Evolutionary conservation across 2,888 invertebrate genomes (phyloP), one percentile per base, ranked within the genome.

Genomic region (Actias luna): DNA sequence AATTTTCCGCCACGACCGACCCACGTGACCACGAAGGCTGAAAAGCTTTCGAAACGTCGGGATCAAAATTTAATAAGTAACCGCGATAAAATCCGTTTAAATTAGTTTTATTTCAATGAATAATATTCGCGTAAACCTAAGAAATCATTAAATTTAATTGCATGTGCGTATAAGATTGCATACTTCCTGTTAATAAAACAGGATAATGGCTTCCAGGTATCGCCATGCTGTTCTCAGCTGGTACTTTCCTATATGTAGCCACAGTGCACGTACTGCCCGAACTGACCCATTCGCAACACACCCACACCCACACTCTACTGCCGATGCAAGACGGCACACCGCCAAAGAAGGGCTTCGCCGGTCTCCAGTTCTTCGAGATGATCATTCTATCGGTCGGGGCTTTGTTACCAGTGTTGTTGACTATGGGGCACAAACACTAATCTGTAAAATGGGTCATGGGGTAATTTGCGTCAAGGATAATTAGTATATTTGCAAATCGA

Each of bases 211-310:
- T 85, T 84, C 0, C 84, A 94, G 94, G 96, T 63, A 95, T 99
- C 65, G 98, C 99, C 0, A 99, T 99, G 99, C 89, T 99, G 39
- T 99, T 99, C 88, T 99, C 99, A 55, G 99, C 99, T 0, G 99
- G 99, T 0, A 99, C 99, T 16, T 99, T 99, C 90, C 93, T 99
- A 0, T 99, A 99, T 84, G 99, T 99, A 2, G 98, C 99, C 0
- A 99, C 99, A 0, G 99, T 99, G 0, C 99, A 99, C 85, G 99
- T 99, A 0, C 85, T 99, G 59, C 99, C 99, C 0, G 99, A 99
- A 85, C 92, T 99, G 10, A 97, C 97, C 36, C 92, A 93, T 36
- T 77, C 66, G 69, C 84, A 0, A 92, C 55, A 92, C 68, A 75
- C 88, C 0, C 85, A 83, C 72, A 88, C 92, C 0, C 92, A 89